Base-by-base conservation (phyloP, 2,888 invertebrate genomes). In the Oegoconia quadripuncta region DNA sequence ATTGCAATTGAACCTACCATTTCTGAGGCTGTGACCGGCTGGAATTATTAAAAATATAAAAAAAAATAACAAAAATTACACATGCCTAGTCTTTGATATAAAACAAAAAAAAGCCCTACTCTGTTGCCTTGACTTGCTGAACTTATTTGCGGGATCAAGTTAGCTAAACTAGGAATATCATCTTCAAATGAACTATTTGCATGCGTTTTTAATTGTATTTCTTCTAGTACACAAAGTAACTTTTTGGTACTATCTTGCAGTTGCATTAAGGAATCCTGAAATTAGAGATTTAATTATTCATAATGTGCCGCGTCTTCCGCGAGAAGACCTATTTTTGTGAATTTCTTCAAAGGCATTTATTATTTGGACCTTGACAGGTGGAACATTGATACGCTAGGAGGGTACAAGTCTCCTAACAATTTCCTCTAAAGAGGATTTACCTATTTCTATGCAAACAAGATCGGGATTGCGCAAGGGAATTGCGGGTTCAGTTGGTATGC, bases 191-290 rank as follows among this genome's bases (percentile, higher is more conserved):
- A 11, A 15, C 47, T 45, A 38, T 52, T 68, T 12, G 62, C 42
- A 41, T 52, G 55, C 9, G 70, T 72, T 55, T 76, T 80, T 1
- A 54, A 46, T 40, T 81, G 73, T 48, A 83, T 69, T 36, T 76
- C 70, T 42, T 83, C 78, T 16, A 83, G 44, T 31, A 83, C 46
- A 43, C 48, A 44, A 23, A 83, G 46, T 3, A 83, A 50, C 45
- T 74, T 74, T 47, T 60, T 75, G 1, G 83, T 83, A 43, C 83
- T 82, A 13, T 76, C 68, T 48, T 79, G 78, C 16, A 83, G 50
- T 42, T 64, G 65, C 4, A 50, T 26, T 16, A 79, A 39, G 7
- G 70, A 50, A 22, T 70, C 66, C 81, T 82, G 59, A 40, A 75
- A 18, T 15, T 13, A 11, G n/a, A 36, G 16, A 16, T 15, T 12